These are phyloP conservation scores for Lepidurus apus DNA, from an alignment of 1,140 invertebrate genomes.

Conservation along the genomic window DNA sequence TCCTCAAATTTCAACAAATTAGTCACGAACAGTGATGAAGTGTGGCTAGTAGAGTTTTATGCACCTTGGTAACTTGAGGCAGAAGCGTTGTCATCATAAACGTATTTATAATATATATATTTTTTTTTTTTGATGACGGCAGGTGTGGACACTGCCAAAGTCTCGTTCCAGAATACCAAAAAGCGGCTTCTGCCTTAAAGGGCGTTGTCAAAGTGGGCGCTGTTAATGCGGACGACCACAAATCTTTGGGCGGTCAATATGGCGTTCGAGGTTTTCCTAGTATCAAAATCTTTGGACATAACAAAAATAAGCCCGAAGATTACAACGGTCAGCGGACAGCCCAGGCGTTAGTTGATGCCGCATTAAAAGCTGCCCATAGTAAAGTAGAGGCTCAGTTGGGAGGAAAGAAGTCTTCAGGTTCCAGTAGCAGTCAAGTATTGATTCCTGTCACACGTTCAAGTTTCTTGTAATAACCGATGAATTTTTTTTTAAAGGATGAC, in stretches of 20 bases:
- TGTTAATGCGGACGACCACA: conserved; percentile 85
- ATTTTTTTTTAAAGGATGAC: conserved; percentile 43
- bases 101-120: not conserved
- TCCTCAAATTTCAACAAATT: conserved; percentile 80
- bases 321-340: conserved; percentile 83
- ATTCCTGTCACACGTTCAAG: not conserved
- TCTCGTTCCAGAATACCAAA: conserved; percentile 79
- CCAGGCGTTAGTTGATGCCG: conserved; percentile 76
- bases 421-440: conserved; percentile 25
- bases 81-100: not conserved
- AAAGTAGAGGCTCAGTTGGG: conserved; percentile 62
- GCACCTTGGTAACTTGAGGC: conserved; percentile 65
- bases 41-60: conserved; percentile 93
- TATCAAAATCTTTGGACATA: conserved; percentile 85
- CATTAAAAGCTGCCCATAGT: conserved; percentile 60
- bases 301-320: conserved; percentile 81
- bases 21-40: conserved; percentile 74
- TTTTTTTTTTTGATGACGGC: not conserved
- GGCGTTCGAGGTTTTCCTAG: conserved; percentile 89
- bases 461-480: not conserved
- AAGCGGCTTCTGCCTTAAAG: conserved; percentile 81
- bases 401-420: conserved; percentile 44
- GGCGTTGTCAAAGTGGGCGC: conserved; percentile 91
- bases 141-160: conserved; percentile 62
- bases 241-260: conserved; percentile 71